A percentile compares a stretch with the other conserved stretches of the same genome.
Evolutionary conservation across 2,113 vertebrate species (phyloP).

Genomic region (Nipponia nippon): DNA sequence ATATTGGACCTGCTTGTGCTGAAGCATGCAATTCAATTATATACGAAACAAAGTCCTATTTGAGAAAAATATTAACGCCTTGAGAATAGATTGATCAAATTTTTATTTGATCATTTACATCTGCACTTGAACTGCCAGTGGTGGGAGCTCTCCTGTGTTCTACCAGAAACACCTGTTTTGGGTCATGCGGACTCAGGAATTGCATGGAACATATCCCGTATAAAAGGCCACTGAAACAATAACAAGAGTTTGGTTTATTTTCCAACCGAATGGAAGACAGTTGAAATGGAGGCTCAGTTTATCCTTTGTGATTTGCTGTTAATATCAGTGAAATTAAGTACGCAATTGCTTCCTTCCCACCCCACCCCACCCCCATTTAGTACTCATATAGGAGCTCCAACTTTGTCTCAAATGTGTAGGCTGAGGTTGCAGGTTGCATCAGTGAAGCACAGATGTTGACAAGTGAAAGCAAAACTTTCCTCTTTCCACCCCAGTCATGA

Average conservation of each 20-base stretch:
- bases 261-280: neutral
- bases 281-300: neutral
- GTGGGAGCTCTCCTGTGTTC: neutral
- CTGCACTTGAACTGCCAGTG: neutral
- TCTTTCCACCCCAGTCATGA: neutral
- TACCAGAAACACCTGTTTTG: slow-evolving; percentile 8
- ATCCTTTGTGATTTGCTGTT: neutral
- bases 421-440: neutral
- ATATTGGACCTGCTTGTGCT: neutral
- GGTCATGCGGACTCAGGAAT: neutral
- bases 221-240: neutral
- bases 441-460: neutral
- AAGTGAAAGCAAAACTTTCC: neutral
- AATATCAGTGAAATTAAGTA: neutral
- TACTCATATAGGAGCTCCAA: neutral
- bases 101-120: neutral
- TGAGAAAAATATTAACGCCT: neutral
- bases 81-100: neutral
- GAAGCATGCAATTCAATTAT: neutral
- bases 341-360: neutral
- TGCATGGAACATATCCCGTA: accelerated
- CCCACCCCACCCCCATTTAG: neutral
- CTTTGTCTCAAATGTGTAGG: neutral
- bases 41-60: neutral
- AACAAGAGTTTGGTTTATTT: neutral